Evolutionary conservation across 2,113 vertebrate genomes (phyloP).

Genomic region (Larimichthys polyactis): DNA sequence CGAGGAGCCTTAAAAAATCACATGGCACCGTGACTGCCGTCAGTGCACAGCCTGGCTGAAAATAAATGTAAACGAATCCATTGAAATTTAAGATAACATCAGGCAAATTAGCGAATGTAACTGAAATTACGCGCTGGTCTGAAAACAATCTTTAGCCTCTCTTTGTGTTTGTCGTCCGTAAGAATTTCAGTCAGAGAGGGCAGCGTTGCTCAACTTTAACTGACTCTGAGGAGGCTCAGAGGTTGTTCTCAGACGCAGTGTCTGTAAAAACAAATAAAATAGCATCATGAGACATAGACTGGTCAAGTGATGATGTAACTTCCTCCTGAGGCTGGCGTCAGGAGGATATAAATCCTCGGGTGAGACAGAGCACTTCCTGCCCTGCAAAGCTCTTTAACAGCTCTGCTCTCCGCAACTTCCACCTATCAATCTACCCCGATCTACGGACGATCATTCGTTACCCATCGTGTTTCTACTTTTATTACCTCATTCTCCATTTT

Average conservation of each 20-base stretch:
- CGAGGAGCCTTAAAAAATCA: constrained; percentile 91
- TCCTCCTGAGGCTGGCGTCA: constrained; percentile 91
- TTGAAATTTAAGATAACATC: constrained; percentile 61
- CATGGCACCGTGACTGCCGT: constrained; percentile 30
- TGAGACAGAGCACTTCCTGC: constrained; percentile 75
- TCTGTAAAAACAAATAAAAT: constrained; percentile 47
- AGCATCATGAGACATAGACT: constrained; percentile 85
- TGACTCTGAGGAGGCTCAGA: constrained; percentile 21
- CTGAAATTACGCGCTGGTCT: constrained; percentile 55
- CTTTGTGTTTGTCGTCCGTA: constrained; percentile 18
- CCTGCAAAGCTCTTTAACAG: constrained; percentile 72
- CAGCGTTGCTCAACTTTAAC: not conserved
- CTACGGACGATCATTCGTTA: constrained; percentile 49
- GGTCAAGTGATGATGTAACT: constrained; percentile 88
- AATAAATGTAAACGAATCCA: constrained; percentile 63
- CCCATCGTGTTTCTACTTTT: constrained; percentile 62
- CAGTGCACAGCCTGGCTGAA: constrained; percentile 78
- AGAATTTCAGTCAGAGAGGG: constrained; percentile 18
- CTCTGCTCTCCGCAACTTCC: constrained; percentile 35
- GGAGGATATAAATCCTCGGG: constrained; percentile 64
- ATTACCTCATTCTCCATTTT: constrained; percentile 77
- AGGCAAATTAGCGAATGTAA: constrained; percentile 57
- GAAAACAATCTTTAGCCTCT: constrained; percentile 57
- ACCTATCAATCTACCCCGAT: constrained; percentile 44
- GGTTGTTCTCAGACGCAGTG: constrained; percentile 65